These are phyloP conservation scores for Vanessa cardui DNA, from an alignment of 2,888 invertebrate genomes.

Conservation along the genomic window DNA sequence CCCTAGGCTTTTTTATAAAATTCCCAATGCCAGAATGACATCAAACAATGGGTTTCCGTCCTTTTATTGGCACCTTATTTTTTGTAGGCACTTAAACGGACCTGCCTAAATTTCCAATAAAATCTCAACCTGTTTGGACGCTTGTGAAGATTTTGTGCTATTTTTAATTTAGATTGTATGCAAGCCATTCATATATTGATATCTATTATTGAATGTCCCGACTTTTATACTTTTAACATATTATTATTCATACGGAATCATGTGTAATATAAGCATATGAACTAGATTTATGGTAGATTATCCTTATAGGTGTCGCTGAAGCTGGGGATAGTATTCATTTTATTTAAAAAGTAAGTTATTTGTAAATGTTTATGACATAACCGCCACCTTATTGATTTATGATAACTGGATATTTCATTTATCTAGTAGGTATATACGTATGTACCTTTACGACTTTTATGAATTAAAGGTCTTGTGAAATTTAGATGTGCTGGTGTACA, in stretches of 20 bases:
- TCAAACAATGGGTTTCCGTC: conserved; percentile 82
- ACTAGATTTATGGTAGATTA: too few relatives aligned
- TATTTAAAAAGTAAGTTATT: too few relatives aligned
- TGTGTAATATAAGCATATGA: too few relatives aligned
- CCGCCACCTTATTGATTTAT: background rate
- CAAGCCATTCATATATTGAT: conserved; percentile 2
- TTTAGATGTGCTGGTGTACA: conserved; percentile 29
- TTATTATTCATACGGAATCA: too few relatives aligned
- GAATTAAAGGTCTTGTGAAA: conserved; percentile 27
- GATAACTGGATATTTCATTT: background rate
- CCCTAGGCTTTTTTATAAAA: conserved; percentile 67
- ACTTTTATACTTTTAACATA: background rate
- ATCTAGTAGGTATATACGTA: background rate
- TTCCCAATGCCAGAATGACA: conserved; percentile 79
- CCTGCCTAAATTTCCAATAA: conserved; percentile 69
- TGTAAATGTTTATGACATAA: background rate
- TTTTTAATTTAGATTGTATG: conserved; percentile 10
- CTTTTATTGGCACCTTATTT: conserved; percentile 82
- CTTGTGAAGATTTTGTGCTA: conserved; percentile 41
- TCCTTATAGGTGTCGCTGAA: too few relatives aligned
- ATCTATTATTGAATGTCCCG: background rate
- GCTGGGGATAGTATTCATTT: too few relatives aligned
- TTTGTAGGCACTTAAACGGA: conserved; percentile 74
- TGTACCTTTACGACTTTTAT: background rate
- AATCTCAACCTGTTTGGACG: conserved; percentile 76